These are phyloP conservation scores for Amiota communis DNA, from an alignment of 2,888 invertebrate genomes.

Conservation along the genomic window DNA sequence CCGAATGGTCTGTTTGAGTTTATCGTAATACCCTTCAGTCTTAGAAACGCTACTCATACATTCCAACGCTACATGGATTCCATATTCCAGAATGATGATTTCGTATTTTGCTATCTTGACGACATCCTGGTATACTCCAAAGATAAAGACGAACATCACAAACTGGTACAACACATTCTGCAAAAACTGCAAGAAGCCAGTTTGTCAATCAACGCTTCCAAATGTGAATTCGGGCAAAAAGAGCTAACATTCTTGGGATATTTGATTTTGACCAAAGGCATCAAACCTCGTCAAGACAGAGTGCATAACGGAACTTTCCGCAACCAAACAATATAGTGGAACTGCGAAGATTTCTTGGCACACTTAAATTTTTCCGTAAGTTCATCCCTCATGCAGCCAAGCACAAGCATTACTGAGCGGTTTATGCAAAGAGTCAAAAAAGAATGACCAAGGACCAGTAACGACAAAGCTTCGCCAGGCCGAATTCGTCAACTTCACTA, in stretches of 20 bases:
- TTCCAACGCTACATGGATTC: too few species aligned
- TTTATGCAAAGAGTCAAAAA: neutral
- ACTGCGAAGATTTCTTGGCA: slow-evolving; percentile 21
- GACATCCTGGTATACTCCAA: slow-evolving; percentile 50
- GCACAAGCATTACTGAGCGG: slow-evolving; percentile 15
- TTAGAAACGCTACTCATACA: slow-evolving; percentile 65
- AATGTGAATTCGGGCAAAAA: slow-evolving; percentile 42
- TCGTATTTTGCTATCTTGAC: slow-evolving; percentile 51
- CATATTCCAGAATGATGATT: too few species aligned
- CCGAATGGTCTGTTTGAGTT: slow-evolving; percentile 69
- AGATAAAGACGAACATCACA: too few species aligned
- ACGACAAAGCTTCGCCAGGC: slow-evolving; percentile 22
- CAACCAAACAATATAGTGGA: slow-evolving; percentile 37
- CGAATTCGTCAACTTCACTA: slow-evolving; percentile 17
- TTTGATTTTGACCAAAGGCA: slow-evolving; percentile 33
- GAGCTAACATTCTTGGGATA: slow-evolving; percentile 41
- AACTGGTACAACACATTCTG: slow-evolving; percentile 43
- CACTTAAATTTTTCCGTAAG: neutral
- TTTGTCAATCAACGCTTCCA: slow-evolving; percentile 47
- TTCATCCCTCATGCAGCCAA: too few species aligned
- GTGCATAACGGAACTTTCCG: slow-evolving; percentile 38
- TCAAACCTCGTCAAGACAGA: slow-evolving; percentile 35
- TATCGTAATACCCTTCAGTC: slow-evolving; percentile 51
- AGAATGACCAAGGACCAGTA: too few species aligned
- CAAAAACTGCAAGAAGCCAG: slow-evolving; percentile 44